Evolutionary conservation across 2,888 invertebrate species (phyloP).

Genomic region (Polietes domitor): DNA sequence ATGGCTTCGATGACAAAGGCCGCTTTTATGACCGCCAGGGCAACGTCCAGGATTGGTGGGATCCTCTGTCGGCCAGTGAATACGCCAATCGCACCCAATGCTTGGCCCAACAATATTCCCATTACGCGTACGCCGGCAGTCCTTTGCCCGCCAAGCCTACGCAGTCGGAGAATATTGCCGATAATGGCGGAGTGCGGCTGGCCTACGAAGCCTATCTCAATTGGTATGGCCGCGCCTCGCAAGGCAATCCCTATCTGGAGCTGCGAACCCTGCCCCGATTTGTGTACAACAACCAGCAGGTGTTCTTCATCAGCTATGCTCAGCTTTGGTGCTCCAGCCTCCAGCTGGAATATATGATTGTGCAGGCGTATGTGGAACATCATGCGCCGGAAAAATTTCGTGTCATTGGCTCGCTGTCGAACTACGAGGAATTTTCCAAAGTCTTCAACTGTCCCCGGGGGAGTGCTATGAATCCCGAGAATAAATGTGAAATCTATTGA

Average conservation of each 20-base stretch:
- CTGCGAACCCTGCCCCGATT: conserved; percentile 72
- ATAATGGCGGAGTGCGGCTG: conserved; percentile 77
- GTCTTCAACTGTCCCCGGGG: conserved; percentile 73
- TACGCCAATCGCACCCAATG: conserved; percentile 73
- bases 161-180: conserved; percentile 78
- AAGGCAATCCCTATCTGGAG: conserved; percentile 39
- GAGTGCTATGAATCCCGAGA: conserved; percentile 74
- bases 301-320: conserved; percentile 78
- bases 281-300: conserved; percentile 73
- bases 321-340: conserved; percentile 77
- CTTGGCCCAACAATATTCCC: conserved; percentile 75
- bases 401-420: conserved; percentile 76
- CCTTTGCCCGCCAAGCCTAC: conserved; percentile 70
- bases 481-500: conserved; percentile 76
- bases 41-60: conserved; percentile 76
- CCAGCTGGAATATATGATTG: conserved; percentile 59
- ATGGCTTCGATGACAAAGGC: conserved; percentile 77
- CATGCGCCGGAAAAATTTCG: conserved; percentile 74
- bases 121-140: conserved; percentile 70
- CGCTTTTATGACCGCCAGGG: conserved; percentile 74
- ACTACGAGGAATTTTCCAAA: conserved; percentile 75
- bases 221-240: conserved; percentile 68
- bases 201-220: conserved; percentile 76
- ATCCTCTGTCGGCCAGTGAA: conserved; percentile 68
- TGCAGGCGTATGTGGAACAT: conserved; percentile 70